phyloP scores from a whole-genome alignment of 2,113 vertebrate species.

The Bungarus multicinctus region DNA sequence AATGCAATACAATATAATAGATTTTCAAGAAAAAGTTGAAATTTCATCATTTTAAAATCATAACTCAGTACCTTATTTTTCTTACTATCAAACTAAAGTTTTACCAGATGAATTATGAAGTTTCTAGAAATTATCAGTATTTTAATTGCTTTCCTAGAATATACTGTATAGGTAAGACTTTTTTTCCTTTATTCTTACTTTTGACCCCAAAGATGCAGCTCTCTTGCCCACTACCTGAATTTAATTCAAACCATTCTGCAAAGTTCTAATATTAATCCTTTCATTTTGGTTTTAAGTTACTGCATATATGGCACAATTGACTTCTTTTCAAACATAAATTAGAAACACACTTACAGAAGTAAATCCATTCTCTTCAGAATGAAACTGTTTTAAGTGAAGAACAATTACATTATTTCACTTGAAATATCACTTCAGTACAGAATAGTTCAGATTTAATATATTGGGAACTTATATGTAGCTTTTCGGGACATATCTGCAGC shows the following conservation, averaged over 20 bases:
- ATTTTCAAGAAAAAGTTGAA: not conserved
- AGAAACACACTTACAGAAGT: constrained; percentile 71
- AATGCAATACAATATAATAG: not conserved
- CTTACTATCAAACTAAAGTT: constrained; percentile 24
- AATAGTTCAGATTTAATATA: constrained; percentile 11
- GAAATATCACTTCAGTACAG: constrained; percentile 41
- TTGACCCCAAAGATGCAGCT: constrained; percentile 60
- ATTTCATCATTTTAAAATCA: not conserved
- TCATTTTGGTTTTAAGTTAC: constrained; percentile 81
- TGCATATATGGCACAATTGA: constrained; percentile 75
- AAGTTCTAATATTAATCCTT: constrained; percentile 74
- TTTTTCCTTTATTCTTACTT: constrained; percentile 62
- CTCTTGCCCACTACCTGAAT: constrained; percentile 75
- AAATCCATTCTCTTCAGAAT: constrained; percentile 54
- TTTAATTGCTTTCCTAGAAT: constrained; percentile 45
- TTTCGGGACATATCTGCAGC: constrained; percentile 15
- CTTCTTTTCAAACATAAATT: constrained; percentile 76
- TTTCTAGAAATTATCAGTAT: not conserved
- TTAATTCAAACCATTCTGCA: constrained; percentile 81
- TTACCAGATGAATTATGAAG: not conserved
- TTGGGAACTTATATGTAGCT: not conserved
- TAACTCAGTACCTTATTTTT: not conserved
- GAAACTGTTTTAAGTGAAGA: constrained; percentile 67
- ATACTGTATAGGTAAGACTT: constrained; percentile 57
- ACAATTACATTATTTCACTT: constrained; percentile 29